Conservation (phyloP, 2,888 invertebrate genomes). For the Phengaris alcon region DNA sequence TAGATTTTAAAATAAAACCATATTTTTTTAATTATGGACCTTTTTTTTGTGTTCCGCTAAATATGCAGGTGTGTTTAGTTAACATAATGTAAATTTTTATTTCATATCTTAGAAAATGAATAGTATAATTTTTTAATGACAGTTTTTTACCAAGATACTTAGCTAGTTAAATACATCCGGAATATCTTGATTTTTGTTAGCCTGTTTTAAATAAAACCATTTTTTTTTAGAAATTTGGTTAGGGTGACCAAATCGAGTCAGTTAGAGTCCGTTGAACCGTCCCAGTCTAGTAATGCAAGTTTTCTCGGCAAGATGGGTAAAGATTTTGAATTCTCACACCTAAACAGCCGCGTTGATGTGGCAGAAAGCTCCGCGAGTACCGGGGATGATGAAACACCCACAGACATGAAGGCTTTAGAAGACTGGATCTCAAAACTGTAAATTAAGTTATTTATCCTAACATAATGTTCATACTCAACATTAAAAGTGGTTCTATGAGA, state of each 20-base stretch:
- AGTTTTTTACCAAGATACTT: too few species aligned
- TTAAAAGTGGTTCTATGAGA: constrained; percentile 13
- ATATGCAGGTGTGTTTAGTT: too few species aligned
- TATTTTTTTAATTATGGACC: too few species aligned
- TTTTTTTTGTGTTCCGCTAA: too few species aligned
- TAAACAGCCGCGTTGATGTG: constrained; percentile 84
- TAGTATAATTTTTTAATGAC: too few species aligned
- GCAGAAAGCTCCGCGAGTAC: constrained; percentile 82
- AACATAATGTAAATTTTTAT: too few species aligned
- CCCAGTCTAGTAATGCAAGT: constrained; percentile 78
- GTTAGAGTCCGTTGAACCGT: constrained; percentile 85
- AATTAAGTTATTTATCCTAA: constrained; percentile 30
- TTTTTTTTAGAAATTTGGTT: constrained; percentile 84
- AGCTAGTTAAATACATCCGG: too few species aligned
- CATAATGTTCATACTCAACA: neutral
- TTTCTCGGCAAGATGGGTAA: constrained; percentile 87
- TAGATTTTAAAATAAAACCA: too few species aligned
- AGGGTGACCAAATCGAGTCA: constrained; percentile 91
- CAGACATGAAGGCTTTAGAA: constrained; percentile 81
- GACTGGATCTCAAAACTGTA: constrained; percentile 85
- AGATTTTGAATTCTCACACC: constrained; percentile 90
- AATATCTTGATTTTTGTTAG: too few species aligned
- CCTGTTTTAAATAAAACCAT: neutral
- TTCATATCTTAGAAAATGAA: too few species aligned
- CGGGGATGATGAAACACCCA: constrained; percentile 78